These are phyloP conservation scores for Epinephelus malabaricus DNA, from an alignment of 2,797 vertebrate genomes.

Conservation along the genomic window DNA sequence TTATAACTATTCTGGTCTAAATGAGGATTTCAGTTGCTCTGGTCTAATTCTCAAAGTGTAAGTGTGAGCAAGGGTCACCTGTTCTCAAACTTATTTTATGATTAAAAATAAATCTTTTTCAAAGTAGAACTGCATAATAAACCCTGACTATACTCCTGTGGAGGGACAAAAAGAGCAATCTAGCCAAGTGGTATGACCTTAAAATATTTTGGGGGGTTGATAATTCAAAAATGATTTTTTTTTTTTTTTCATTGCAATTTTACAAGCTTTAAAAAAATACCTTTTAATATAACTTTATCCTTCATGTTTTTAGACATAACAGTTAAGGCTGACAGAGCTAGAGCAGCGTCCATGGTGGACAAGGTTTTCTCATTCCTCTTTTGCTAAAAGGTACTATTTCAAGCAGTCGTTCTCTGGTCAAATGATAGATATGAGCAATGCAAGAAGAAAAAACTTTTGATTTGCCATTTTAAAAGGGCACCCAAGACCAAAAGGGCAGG, in stretches of 20 bases:
- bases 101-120: not conserved
- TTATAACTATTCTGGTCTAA: not conserved
- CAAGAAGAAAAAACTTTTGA: constrained; percentile 36
- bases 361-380: not conserved
- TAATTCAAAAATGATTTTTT: not conserved
- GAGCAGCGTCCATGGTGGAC: not conserved
- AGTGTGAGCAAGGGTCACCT: not conserved
- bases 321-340: not conserved
- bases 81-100: not conserved
- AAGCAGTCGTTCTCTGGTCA: not conserved
- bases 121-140: not conserved
- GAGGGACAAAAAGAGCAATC: not conserved
- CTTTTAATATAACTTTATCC: not conserved
- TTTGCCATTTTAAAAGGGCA: constrained; percentile 66
- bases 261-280: not conserved
- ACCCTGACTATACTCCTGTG: not conserved
- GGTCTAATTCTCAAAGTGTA: not conserved
- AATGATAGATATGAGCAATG: constrained; percentile 11
- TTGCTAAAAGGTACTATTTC: constrained; percentile 10
- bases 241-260: not conserved
- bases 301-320: not conserved
- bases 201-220: not conserved
- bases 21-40: not conserved
- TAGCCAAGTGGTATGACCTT: not conserved
- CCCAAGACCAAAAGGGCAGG: constrained; percentile 48